Conservation (phyloP, 2,797 vertebrate species). For the Gila robusta region DNA sequence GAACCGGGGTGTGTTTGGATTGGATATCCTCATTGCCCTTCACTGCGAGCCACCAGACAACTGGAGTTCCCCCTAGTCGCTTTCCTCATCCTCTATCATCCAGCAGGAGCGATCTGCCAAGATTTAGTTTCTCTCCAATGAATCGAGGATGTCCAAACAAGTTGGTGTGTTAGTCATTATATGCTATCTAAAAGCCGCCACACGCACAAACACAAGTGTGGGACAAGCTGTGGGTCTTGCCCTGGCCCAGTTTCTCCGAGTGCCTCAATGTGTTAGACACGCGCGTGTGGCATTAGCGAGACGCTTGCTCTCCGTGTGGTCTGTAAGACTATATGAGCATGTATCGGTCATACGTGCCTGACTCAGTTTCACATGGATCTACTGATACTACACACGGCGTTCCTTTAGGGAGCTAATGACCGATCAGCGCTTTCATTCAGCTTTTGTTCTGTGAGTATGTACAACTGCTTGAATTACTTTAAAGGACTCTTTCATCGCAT, state of each 20-base stretch:
- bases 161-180: slow-evolving; percentile 26
- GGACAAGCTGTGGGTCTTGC: slow-evolving; percentile 24
- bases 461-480: slow-evolving; percentile 24
- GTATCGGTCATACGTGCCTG: slow-evolving; percentile 73
- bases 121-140: slow-evolving; percentile 44
- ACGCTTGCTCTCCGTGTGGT: slow-evolving; percentile 75
- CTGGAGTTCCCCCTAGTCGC: slow-evolving; percentile 43
- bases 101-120: slow-evolving; percentile 15
- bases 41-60: slow-evolving; percentile 46
- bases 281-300: slow-evolving; percentile 63
- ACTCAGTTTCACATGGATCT: slow-evolving; percentile 57
- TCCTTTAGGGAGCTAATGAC: slow-evolving; percentile 35
- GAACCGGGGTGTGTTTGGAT: slow-evolving; percentile 53
- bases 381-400: slow-evolving; percentile 46
- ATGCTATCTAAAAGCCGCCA: slow-evolving; percentile 25
- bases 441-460: slow-evolving; percentile 45
- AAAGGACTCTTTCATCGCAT: slow-evolving; percentile 49
- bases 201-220: slow-evolving; percentile 33
- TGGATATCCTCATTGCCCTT: slow-evolving; percentile 50
- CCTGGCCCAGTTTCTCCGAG: slow-evolving; percentile 51
- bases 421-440: slow-evolving; percentile 19
- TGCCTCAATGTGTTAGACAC: slow-evolving; percentile 52
- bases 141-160: slow-evolving; percentile 36
- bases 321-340: slow-evolving; percentile 75
- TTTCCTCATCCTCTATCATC: slow-evolving; percentile 32